Evolutionary conservation across 1,140 invertebrate genomes (phyloP).

Genomic region (Trichogramma pretiosum): DNA sequence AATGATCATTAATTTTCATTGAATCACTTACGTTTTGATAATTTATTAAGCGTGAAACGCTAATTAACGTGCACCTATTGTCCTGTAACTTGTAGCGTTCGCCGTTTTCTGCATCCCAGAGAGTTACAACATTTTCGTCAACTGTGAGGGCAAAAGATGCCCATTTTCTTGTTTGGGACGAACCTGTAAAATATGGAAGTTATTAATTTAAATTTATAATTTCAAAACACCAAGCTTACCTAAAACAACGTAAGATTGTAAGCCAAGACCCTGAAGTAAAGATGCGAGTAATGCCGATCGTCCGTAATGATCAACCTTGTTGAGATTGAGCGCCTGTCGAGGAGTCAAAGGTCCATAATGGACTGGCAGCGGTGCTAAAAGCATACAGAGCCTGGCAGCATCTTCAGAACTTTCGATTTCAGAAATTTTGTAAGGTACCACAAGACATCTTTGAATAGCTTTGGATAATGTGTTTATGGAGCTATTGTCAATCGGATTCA

Average conservation of each 20-base stretch:
- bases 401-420: conserved; percentile 32
- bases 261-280: conserved; percentile 32
- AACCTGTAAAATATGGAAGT: conserved; percentile 23
- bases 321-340: conserved; percentile 36
- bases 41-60: conserved; percentile 34
- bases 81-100: conserved; percentile 33
- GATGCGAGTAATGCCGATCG: conserved; percentile 34
- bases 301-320: conserved; percentile 41
- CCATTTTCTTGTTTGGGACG: conserved; percentile 36
- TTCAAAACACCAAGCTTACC: conserved; percentile 25
- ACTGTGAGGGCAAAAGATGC: conserved; percentile 35
- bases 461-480: conserved; percentile 32
- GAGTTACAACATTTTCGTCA: conserved; percentile 22
- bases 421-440: conserved; percentile 34
- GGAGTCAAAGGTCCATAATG: conserved; percentile 38
- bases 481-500: conserved; percentile 25
- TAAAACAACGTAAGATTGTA: conserved; percentile 35
- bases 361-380: conserved; percentile 29
- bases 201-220: conserved; percentile 1
- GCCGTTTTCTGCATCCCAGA: conserved; percentile 41
- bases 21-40: conserved; percentile 30
- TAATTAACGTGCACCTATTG: conserved; percentile 33
- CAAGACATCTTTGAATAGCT: conserved; percentile 36
- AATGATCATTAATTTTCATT: too few relatives aligned
- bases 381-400: conserved; percentile 32